phyloP scores from a whole-genome alignment of 2,888 invertebrate species.

The Melanostoma mellinum region DNA sequence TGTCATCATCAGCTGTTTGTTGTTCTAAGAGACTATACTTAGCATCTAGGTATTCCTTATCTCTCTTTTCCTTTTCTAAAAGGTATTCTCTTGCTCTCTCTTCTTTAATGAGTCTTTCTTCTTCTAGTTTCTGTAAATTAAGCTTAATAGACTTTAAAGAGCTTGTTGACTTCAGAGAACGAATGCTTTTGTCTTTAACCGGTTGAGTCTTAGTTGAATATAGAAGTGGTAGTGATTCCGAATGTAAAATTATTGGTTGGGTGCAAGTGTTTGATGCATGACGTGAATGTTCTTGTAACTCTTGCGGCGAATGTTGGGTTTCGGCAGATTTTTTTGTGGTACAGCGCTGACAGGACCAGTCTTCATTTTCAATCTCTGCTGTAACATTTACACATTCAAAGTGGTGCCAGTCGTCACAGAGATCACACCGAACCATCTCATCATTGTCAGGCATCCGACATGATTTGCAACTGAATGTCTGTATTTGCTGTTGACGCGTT shows the following conservation, averaged over 20 bases:
- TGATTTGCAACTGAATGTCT: background rate
- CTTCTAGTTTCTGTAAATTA: background rate
- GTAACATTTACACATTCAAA: background rate
- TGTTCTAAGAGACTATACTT: background rate
- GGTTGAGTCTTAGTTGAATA: too few relatives aligned
- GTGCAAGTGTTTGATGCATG: too few relatives aligned
- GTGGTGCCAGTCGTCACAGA: conserved; percentile 4
- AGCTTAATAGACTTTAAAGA: background rate
- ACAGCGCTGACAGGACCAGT: background rate
- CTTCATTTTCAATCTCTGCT: background rate
- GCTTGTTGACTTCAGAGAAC: background rate
- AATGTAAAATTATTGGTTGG: too few relatives aligned
- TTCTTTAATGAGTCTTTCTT: conserved; percentile 1
- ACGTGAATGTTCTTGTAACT: too few relatives aligned
- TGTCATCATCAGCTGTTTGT: background rate
- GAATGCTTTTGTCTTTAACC: too few relatives aligned
- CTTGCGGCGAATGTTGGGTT: background rate
- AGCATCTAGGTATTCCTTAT: conserved; percentile 6
- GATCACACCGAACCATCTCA: conserved; percentile 9
- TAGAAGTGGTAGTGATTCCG: too few relatives aligned
- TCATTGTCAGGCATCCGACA: background rate
- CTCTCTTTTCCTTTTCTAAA: background rate
- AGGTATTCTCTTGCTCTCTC: too few relatives aligned
- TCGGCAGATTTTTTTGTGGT: background rate
- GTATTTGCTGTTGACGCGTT: background rate